Conservation (phyloP, 2,888 invertebrate species). For the Hydriomena furcata region DNA sequence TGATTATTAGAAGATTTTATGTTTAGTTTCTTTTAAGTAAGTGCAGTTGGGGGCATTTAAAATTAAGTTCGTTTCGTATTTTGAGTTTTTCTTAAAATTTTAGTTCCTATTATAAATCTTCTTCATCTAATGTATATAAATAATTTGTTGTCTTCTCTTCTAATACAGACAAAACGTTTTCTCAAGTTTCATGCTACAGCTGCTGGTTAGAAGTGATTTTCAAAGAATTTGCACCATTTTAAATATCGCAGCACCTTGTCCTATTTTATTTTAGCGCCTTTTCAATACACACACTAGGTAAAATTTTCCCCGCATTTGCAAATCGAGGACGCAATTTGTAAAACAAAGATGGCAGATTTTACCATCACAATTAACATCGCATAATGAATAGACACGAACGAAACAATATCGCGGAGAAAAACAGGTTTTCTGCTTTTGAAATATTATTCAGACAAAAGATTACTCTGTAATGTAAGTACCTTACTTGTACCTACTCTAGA, state of each 20-base stretch:
- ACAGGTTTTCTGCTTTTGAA: constrained; percentile 71
- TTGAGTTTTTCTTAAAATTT: no score
- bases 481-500: not conserved
- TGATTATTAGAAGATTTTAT: no score
- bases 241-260: constrained; percentile 22
- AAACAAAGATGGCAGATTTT: constrained; percentile 75
- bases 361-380: constrained; percentile 71
- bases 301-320: constrained; percentile 37
- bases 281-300: constrained; percentile 25
- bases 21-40: no score
- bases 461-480: constrained; percentile 37
- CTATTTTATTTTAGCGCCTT: constrained; percentile 30
- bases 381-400: constrained; percentile 64
- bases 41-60: no score
- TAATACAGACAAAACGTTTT: no score
- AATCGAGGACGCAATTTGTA: constrained; percentile 72
- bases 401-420: constrained; percentile 73
- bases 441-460: constrained; percentile 52
- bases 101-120: no score
- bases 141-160: no score
- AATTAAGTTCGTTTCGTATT: no score
- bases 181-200: no score
- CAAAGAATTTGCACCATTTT: not conserved
- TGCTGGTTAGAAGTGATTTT: no score
- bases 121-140: no score